Conservation (phyloP, 2,113 vertebrate genomes). For the Onychostruthus taczanowskii region DNA sequence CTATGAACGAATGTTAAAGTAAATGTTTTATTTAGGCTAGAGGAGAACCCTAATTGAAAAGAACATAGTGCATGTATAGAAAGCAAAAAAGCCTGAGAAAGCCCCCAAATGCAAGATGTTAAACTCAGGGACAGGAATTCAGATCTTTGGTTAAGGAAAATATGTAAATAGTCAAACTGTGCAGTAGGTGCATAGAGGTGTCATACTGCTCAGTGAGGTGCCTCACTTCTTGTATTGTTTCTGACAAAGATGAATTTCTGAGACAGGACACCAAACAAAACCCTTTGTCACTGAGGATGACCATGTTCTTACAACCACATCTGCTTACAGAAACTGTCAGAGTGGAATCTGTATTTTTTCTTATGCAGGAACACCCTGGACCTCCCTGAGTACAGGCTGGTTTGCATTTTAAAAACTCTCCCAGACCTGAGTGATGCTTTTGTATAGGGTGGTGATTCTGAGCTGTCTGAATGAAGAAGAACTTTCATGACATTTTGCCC, state of each 20-base stretch:
- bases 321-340: background rate
- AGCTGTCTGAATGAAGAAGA: background rate
- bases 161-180: background rate
- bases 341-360: background rate
- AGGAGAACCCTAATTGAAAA: background rate
- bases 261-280: background rate
- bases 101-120: background rate
- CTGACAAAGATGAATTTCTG: background rate
- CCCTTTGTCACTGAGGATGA: background rate
- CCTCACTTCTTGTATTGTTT: background rate
- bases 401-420: background rate
- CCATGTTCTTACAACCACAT: background rate
- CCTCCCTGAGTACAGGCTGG: background rate
- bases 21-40: background rate
- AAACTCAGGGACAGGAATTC: background rate
- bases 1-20: background rate
- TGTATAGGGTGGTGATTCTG: background rate
- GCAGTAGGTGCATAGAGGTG: background rate
- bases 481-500: background rate
- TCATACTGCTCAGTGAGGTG: background rate
- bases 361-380: background rate
- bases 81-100: background rate
- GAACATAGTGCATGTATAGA: background rate
- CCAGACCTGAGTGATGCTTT: background rate
- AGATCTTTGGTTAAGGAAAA: background rate